phyloP scores from a whole-genome alignment of 1,140 invertebrate species.

The Eriocheir sinensis region DNA sequence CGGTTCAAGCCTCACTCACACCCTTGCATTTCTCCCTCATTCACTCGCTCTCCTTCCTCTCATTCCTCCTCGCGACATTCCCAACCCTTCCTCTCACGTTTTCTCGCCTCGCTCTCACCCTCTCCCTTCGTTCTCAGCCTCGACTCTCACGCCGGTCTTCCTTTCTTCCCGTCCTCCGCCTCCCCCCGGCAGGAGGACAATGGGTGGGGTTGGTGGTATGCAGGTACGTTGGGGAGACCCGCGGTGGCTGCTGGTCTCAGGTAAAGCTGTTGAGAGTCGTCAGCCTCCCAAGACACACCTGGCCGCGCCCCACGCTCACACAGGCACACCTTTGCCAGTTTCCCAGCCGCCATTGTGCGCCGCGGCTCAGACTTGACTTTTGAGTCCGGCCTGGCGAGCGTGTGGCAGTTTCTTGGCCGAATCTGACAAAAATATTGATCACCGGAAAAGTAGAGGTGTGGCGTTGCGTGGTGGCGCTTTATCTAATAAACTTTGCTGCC shows the following conservation, averaged over 20 bases:
- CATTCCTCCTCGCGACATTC: constrained; percentile 9
- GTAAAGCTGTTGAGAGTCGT: constrained; percentile 58
- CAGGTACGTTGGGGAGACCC: constrained; percentile 72
- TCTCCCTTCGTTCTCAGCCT: constrained; percentile 51
- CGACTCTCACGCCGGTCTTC: constrained; percentile 59
- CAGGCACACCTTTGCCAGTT: constrained; percentile 39
- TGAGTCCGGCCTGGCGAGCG: background rate
- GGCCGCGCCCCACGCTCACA: constrained; percentile 29
- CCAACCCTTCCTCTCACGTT: constrained; percentile 49
- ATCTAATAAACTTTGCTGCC: background rate
- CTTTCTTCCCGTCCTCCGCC: constrained; percentile 28
- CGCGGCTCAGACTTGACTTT: constrained; percentile 35
- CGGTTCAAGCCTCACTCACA: background rate
- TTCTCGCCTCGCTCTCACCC: constrained; percentile 35
- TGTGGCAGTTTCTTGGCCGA: background rate
- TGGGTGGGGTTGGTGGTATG: constrained; percentile 68
- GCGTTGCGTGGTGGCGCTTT: background rate
- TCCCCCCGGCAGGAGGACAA: constrained; percentile 55
- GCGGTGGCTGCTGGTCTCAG: constrained; percentile 38
- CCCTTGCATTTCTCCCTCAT: background rate
- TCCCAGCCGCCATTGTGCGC: constrained; percentile 34
- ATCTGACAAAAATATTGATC: background rate
- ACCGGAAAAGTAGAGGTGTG: background rate
- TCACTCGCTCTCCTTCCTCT: background rate
- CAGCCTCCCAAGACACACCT: constrained; percentile 50